These are phyloP conservation scores for Phoxinus dragarum DNA, from an alignment of 2,797 vertebrate species.

Conservation along the genomic window DNA sequence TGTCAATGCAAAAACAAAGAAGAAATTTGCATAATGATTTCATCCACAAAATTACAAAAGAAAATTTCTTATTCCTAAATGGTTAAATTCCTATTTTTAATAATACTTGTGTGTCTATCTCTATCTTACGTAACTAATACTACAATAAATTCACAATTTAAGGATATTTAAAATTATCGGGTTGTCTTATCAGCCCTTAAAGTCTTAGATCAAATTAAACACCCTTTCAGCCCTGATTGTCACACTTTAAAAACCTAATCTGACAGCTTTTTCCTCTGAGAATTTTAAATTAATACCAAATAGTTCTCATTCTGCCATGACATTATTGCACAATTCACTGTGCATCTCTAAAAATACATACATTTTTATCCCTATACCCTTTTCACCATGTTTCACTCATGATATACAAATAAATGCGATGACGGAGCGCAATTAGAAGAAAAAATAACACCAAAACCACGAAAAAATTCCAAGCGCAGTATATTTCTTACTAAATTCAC, in stretches of 20 bases:
- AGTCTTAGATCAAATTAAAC: constrained; percentile 22
- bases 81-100: constrained; percentile 13
- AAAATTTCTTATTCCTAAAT: not conserved
- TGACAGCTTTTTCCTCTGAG: constrained; percentile 40
- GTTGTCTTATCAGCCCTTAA: constrained; percentile 14
- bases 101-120: constrained; percentile 44
- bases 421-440: constrained; percentile 6
- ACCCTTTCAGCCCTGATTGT: constrained; percentile 44
- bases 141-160: constrained; percentile 38
- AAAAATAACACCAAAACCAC: constrained; percentile 9
- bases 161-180: constrained; percentile 17
- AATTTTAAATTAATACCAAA: constrained; percentile 20
- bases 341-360: constrained; percentile 26
- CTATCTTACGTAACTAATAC: constrained; percentile 38
- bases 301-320: not conserved
- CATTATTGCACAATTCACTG: constrained; percentile 21
- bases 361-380: constrained; percentile 3
- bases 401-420: constrained; percentile 47
- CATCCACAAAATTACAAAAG: constrained; percentile 48
- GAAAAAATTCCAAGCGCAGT: not conserved
- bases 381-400: constrained; percentile 20
- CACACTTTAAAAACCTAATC: constrained; percentile 37
- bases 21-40: constrained; percentile 76
- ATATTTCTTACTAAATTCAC: constrained; percentile 16
- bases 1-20: constrained; percentile 78